A percentile compares a stretch with the other conserved stretches of the same genome.
Conservation (phyloP, 2,888 invertebrate genomes). For the Conops quadrifasciatus region DNA sequence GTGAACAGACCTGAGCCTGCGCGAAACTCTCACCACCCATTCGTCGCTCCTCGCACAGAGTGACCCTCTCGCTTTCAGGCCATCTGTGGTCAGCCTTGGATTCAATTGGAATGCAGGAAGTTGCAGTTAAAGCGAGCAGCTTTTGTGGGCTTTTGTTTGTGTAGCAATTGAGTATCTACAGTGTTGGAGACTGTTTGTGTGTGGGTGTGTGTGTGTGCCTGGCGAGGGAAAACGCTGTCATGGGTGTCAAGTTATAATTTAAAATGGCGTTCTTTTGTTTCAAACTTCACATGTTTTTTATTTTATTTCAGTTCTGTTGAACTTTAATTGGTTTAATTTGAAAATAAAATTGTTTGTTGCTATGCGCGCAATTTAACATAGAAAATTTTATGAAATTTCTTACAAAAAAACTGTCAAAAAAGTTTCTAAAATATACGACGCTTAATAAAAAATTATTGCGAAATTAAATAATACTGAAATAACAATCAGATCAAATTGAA, state of each 20-base stretch:
- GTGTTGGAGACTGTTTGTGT: slow-evolving; percentile 33
- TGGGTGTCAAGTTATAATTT: slow-evolving; percentile 31
- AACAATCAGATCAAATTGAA: too few species aligned
- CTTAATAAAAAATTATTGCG: too few species aligned
- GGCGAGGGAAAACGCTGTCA: slow-evolving; percentile 1
- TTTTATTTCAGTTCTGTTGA: not conserved
- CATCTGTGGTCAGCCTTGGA: not conserved
- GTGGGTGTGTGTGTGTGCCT: slow-evolving; percentile 31
- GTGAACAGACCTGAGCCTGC: not conserved
- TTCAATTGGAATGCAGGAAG: slow-evolving; percentile 33
- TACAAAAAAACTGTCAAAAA: too few species aligned
- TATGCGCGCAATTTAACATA: too few species aligned
- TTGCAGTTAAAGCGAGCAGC: slow-evolving; percentile 40
- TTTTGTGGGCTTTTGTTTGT: slow-evolving; percentile 38
- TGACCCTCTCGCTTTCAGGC: not conserved
- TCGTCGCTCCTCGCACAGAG: not conserved
- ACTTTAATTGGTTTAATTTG: not conserved
- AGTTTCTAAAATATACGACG: too few species aligned
- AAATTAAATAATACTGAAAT: too few species aligned
- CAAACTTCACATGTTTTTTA: not conserved
- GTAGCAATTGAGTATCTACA: not conserved
- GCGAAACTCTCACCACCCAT: slow-evolving; percentile 5
- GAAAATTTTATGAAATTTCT: too few species aligned
- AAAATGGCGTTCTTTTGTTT: slow-evolving; percentile 42
- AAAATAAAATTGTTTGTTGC: not conserved